A percentile compares a stretch with the other conserved stretches of the same genome.
These are phyloP conservation scores for Euura saliciscinereae DNA, from an alignment of 1,140 invertebrate species.

Conservation along the genomic window DNA sequence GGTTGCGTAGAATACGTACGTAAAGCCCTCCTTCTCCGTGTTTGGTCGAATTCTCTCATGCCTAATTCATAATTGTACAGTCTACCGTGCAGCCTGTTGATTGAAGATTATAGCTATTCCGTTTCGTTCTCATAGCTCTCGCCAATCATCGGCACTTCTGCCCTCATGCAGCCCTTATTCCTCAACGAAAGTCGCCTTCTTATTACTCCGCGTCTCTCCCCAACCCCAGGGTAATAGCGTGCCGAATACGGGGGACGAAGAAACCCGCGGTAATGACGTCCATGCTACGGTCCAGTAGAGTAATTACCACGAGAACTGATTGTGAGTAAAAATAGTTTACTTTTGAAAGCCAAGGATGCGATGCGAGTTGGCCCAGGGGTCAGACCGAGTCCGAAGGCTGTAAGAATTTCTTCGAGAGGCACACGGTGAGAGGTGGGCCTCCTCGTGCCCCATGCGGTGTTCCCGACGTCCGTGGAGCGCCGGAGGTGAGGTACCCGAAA, in stretches of 20 bases:
- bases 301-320: too few species aligned
- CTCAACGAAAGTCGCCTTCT: not conserved
- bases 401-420: not conserved
- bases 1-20: not conserved
- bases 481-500: not conserved
- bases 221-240: too few species aligned
- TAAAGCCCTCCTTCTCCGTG: constrained; percentile 11
- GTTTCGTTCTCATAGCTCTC: constrained; percentile 14
- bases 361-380: too few species aligned
- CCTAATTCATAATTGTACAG: constrained; percentile 35
- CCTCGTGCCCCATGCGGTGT: not conserved
- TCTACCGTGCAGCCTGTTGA: constrained; percentile 24
- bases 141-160: not conserved
- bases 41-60: constrained; percentile 16
- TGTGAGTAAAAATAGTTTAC: too few species aligned
- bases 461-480: not conserved
- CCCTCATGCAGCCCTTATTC: not conserved
- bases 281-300: too few species aligned
- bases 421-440: not conserved
- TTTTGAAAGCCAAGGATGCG: too few species aligned
- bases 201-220: too few species aligned
- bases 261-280: too few species aligned
- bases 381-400: too few species aligned
- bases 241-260: too few species aligned
- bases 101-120: constrained; percentile 41